Conservation (phyloP, 2,113 vertebrate genomes). For the Mellivora capensis region DNA sequence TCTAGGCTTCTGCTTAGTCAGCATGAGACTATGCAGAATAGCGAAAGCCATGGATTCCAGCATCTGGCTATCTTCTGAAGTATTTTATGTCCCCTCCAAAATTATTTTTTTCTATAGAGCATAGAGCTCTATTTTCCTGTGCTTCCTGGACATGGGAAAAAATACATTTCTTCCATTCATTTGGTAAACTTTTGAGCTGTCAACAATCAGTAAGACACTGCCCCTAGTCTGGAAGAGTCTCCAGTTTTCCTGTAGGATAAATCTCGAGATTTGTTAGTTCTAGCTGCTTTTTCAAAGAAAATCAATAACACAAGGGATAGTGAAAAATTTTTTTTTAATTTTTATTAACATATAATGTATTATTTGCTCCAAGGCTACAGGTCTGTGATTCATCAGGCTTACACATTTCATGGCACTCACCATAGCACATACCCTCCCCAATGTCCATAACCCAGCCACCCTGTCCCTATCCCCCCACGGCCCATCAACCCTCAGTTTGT, state of each 20-base stretch:
- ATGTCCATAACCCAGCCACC: too few species aligned
- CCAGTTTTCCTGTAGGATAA: neutral
- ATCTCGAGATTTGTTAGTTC: neutral
- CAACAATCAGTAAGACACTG: neutral
- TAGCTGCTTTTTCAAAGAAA: neutral
- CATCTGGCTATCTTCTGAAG: constrained; percentile 13
- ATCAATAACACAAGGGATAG: neutral
- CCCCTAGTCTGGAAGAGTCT: neutral
- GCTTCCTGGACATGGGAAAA: neutral
- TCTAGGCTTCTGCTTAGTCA: neutral
- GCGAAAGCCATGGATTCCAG: neutral
- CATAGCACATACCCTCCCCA: too few species aligned
- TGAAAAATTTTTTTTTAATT: neutral
- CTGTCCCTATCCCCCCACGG: too few species aligned
- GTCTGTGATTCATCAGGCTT: too few species aligned
- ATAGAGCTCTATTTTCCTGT: neutral
- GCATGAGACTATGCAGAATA: neutral
- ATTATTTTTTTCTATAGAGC: neutral
- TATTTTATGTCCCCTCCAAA: neutral
- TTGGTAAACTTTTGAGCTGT: constrained; percentile 5
- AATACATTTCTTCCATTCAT: neutral
- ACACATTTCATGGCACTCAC: too few species aligned
- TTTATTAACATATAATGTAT: too few species aligned
- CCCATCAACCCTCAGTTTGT: too few species aligned
- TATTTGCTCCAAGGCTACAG: too few species aligned